These are phyloP conservation scores for Troglohyphantes excavatus DNA, from an alignment of 2,888 invertebrate species.

Conservation along the genomic window DNA sequence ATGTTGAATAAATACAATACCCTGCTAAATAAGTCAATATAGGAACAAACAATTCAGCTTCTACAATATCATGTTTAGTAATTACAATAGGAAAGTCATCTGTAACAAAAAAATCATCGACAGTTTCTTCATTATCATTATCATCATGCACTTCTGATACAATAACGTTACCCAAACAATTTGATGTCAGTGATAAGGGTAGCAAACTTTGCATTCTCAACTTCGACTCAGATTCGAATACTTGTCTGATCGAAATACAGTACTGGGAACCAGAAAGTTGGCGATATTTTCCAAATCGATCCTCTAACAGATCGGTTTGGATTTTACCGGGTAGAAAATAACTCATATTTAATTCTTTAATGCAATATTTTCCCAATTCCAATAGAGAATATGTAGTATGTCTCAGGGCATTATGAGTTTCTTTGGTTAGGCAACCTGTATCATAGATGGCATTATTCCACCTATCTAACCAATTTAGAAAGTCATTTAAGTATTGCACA, in stretches of 20 bases:
- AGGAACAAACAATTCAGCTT: background rate
- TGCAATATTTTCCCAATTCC: background rate
- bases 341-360: background rate
- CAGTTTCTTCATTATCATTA: background rate
- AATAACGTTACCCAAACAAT: background rate
- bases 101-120: background rate
- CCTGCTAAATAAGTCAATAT: slow-evolving; percentile 6
- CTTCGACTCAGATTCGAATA: background rate
- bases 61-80: background rate
- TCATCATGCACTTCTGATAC: background rate
- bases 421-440: background rate
- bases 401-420: background rate
- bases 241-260: slow-evolving; percentile 3
- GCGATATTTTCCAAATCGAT: background rate
- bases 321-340: slow-evolving; percentile 38
- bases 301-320: slow-evolving; percentile 26
- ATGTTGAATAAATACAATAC: background rate
- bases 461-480: background rate
- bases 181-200: background rate
- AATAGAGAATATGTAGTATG: background rate
- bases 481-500: background rate
- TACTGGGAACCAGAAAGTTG: slow-evolving; percentile 19
- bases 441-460: background rate
- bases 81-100: background rate
- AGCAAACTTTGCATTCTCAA: background rate